Base-by-base conservation (phyloP, 2,888 invertebrate species). In the Hirtodrosophila cameraria region DNA sequence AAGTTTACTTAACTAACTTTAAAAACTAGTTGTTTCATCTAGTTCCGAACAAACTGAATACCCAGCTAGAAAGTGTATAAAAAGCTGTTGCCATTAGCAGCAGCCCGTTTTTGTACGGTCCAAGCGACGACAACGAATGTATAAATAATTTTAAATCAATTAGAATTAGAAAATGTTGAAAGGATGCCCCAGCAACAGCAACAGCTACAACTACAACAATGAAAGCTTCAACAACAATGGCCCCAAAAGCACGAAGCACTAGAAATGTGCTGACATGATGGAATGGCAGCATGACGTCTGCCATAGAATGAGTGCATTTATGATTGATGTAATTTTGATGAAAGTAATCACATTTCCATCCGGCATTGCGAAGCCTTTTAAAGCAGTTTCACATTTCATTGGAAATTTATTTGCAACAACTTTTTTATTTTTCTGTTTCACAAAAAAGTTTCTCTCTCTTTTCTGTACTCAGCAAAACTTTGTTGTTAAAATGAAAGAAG, bases 301-400 rank as follows among this genome's bases (percentile, higher is more conserved):
- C 31, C 48, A 46, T 16, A 61, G 75, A 82, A 73, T 73, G 67
- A 85, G 83, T 86, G 84, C 81, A 86, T 71, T 82, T 79, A 85
- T 83, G 86, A 82, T 82, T 86, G 86, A 82, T 81, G 86, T 75
- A 71, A 75, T 83, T 82, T 83, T 84, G 78, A 83, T 75, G 78
- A 86, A 84, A 84, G 71, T 71, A 83, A 71, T 80, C 48, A 69
- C 45, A 73, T 64, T 65, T 63, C 59, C 61, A 55, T 55, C 58
- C 52, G 54, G 52, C 71, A 57, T 23, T 43, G 43, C 36, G 54
- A 79, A 68, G 64, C 64, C 76, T 39, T 73, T 85, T 75, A 82
- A 75, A 75, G 73, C 45, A 55, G 57, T 79, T 75, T 63, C 64
- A 73, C 70, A 85, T 85, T 85, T 71, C 73, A 85, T 75, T 79